Evolutionary conservation across 2,797 vertebrate species (phyloP), one percentile per base, ranked within the genome.

Genomic region (Acanthornis magna): DNA sequence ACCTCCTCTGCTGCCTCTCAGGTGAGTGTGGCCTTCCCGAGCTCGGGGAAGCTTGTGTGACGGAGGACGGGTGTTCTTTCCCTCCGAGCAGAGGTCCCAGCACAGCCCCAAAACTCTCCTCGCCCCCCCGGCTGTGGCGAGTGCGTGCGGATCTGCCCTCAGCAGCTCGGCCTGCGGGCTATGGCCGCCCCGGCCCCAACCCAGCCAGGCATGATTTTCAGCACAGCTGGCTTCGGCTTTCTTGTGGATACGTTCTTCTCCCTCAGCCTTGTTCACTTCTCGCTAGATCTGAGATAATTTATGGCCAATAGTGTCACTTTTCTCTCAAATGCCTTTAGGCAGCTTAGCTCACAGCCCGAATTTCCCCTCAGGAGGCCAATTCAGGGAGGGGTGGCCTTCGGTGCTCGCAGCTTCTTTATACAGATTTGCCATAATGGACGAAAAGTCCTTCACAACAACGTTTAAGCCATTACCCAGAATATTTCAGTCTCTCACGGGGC

Each of bases 21-120:
- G 0, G 0, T 10, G 21, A 43, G 32, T 3, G 17, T 27, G 32
- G 7, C 53, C 71, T 27, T 23, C 32, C 45, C 2, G 1, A 53
- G 15, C 9, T 27, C 36, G 16, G 43, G 50, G 25, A 10, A 4
- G 13, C 30, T 22, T 10, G 18, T 32, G 53, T 9, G 36, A 51
- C 21, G 11, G 5, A 32, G 38, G 6, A 10, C 5, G 45, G 18
- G 14, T 9, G 51, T 6, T 36, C 36, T 2, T 3, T 42, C 1
- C 51, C 43, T 14, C 10, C 20, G 21, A 30, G 16, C 30, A 17
- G 43, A 42, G 5, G 8, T 3, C 4, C 2, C 5, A 0, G 13
- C 80, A 11, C 30, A 6, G 38, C 30, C 14, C 17, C 47, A 6
- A 6, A 36, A 1, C 22, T 32, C 13, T 43, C 20, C 54, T 43